phyloP scores from a whole-genome alignment of 2,797 vertebrate species.

The Scarus forsteni region DNA sequence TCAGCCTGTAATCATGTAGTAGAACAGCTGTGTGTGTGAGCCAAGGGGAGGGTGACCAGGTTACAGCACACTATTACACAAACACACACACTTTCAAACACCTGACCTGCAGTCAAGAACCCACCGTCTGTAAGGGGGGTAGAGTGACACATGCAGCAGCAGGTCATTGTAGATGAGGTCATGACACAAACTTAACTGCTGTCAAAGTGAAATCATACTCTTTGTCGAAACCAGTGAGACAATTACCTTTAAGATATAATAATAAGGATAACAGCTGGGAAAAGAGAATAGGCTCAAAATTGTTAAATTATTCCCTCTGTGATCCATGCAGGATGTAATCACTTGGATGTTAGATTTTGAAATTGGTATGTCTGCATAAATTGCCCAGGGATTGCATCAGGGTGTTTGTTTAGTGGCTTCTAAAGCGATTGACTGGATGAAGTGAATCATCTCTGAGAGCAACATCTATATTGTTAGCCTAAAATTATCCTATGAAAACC shows the following conservation, averaged over 20 bases:
- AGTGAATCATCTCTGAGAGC: constrained; percentile 39
- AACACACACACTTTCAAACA: constrained; percentile 20
- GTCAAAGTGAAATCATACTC: constrained; percentile 34
- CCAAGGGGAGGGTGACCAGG: constrained; percentile 50
- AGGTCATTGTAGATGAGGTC: constrained; percentile 69
- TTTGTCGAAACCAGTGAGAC: constrained; percentile 16
- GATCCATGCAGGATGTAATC: constrained; percentile 26
- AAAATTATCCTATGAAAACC: neutral
- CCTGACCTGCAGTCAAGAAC: constrained; percentile 58
- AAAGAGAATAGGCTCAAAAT: constrained; percentile 4
- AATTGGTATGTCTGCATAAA: constrained; percentile 41
- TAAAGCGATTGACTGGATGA: constrained; percentile 36
- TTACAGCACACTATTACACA: constrained; percentile 45
- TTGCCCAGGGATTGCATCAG: constrained; percentile 78
- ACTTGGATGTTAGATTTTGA: constrained; percentile 55
- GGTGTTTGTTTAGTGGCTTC: constrained; percentile 54
- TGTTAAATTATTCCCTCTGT: constrained; percentile 6
- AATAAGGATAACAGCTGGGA: constrained; percentile 6
- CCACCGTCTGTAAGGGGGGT: constrained; percentile 46
- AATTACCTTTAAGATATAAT: constrained; percentile 18
- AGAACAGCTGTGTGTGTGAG: constrained; percentile 72
- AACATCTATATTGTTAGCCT: constrained; percentile 22
- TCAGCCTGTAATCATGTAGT: constrained; percentile 67
- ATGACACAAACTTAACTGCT: constrained; percentile 50
- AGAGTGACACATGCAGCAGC: constrained; percentile 62